phyloP scores from a whole-genome alignment of 2,797 vertebrate species.

The Coluber constrictor region DNA sequence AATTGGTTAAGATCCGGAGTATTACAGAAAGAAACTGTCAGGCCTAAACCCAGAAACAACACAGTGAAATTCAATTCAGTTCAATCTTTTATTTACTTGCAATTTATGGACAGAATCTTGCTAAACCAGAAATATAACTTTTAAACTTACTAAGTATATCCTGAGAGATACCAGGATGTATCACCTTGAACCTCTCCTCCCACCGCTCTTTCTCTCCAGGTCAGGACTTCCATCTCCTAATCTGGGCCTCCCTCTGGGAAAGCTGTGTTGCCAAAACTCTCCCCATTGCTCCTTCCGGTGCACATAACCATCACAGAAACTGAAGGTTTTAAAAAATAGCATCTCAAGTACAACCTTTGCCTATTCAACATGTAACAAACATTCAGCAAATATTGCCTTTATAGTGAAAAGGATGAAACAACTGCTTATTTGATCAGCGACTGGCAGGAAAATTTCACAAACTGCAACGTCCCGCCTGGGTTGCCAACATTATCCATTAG shows the following conservation, averaged over 20 bases:
- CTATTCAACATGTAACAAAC: neutral
- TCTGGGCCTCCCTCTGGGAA: neutral
- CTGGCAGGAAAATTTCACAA: neutral
- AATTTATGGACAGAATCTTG: neutral
- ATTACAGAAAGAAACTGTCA: neutral
- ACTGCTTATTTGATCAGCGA: neutral
- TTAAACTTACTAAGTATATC: neutral
- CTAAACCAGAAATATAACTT: neutral
- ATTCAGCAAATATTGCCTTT: neutral
- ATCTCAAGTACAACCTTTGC: neutral
- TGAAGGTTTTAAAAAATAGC: neutral
- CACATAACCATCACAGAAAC: neutral
- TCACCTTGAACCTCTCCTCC: neutral
- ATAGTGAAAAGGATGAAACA: neutral
- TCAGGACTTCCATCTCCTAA: neutral
- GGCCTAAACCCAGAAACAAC: neutral
- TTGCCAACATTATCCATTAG: too few relatives aligned
- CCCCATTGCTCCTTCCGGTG: neutral
- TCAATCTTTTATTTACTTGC: neutral
- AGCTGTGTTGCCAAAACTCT: neutral
- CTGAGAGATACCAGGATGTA: neutral
- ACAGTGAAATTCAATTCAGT: neutral
- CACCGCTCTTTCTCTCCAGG: neutral
- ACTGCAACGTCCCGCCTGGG: too few relatives aligned
- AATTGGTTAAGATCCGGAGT: neutral